Conservation (phyloP, 2,888 invertebrate species). For the Phorcus lineatus region DNA sequence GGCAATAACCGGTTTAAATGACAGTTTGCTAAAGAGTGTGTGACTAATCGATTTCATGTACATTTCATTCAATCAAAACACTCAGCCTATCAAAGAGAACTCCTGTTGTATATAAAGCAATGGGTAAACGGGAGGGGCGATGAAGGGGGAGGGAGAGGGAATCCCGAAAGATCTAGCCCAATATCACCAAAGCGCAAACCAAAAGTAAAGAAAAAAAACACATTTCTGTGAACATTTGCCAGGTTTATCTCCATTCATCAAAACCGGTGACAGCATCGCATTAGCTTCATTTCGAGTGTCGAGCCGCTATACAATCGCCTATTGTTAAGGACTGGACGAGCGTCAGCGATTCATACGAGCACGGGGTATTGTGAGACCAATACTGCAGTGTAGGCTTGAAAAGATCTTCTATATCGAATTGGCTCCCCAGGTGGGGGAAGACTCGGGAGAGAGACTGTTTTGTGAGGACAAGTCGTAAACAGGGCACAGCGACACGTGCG, state of each 20-base stretch:
- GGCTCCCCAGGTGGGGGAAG: background rate
- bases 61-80: slow-evolving; percentile 21
- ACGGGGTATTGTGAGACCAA: slow-evolving; percentile 12
- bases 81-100: background rate
- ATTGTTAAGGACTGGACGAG: slow-evolving; percentile 19
- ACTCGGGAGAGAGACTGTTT: slow-evolving; percentile 10
- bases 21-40: slow-evolving; percentile 23
- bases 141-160: background rate
- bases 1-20: background rate
- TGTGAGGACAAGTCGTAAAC: slow-evolving; percentile 14
- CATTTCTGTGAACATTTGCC: slow-evolving; percentile 25
- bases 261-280: slow-evolving; percentile 21
- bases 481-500: slow-evolving; percentile 5
- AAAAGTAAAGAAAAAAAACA: slow-evolving; percentile 19
- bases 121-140: background rate
- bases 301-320: slow-evolving; percentile 17
- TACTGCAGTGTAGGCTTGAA: background rate
- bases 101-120: background rate
- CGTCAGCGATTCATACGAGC: slow-evolving; percentile 18
- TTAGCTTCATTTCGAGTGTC: slow-evolving; percentile 23
- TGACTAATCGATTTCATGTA: slow-evolving; percentile 23
- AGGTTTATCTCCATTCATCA: slow-evolving; percentile 27
- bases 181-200: background rate
- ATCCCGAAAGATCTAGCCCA: background rate
- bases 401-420: background rate